Evolutionary conservation across 2,797 vertebrate genomes (phyloP).

Genomic region (Pithecia hirsuta): DNA sequence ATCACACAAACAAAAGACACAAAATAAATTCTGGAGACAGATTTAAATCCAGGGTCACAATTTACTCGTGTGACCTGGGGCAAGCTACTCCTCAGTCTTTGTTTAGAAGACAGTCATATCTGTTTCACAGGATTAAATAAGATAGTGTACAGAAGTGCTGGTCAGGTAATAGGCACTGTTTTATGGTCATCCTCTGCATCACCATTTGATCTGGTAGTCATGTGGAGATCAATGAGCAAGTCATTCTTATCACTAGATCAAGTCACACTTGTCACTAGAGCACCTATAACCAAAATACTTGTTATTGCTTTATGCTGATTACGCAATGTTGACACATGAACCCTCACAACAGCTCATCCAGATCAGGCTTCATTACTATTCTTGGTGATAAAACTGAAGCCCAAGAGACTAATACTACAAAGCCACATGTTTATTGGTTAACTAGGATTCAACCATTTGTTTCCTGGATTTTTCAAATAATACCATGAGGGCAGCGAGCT

Average conservation of each 20-base stretch:
- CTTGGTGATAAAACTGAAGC: background rate
- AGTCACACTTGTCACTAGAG: background rate
- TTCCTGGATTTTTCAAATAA: conserved; percentile 41
- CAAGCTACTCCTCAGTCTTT: background rate
- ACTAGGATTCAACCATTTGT: conserved; percentile 29
- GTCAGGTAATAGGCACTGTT: background rate
- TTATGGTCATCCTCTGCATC: background rate
- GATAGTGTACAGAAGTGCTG: background rate
- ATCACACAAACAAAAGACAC: background rate
- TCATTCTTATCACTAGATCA: background rate
- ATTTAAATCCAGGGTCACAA: background rate
- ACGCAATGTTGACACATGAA: background rate
- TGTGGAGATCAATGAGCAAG: background rate
- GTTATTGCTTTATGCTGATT: background rate
- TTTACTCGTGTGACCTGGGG: background rate
- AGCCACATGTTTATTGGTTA: conserved; percentile 19
- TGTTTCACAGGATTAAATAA: background rate
- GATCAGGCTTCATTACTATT: background rate
- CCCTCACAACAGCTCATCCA: background rate
- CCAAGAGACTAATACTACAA: background rate
- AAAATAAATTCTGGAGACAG: background rate
- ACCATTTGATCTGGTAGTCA: background rate
- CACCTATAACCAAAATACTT: background rate
- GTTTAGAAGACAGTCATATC: background rate
- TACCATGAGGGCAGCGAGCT: background rate